A percentile compares a stretch with the other conserved stretches of the same genome.
Evolutionary conservation across 1,140 invertebrate species (phyloP).

Genomic region (Rhynchophorus ferrugineus): DNA sequence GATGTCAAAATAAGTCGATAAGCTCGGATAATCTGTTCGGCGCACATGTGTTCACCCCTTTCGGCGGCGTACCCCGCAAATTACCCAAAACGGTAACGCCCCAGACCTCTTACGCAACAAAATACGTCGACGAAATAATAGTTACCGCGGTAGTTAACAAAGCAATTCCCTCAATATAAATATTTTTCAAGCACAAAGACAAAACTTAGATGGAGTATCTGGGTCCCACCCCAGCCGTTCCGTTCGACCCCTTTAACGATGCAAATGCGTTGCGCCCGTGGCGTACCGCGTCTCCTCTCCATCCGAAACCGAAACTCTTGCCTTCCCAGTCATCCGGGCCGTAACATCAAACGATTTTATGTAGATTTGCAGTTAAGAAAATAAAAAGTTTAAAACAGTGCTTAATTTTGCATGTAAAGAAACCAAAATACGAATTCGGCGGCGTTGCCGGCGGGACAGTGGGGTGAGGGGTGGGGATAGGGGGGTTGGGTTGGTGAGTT

Average conservation of each 20-base stretch:
- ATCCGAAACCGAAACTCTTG: neutral
- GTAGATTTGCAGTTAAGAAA: conserved; percentile 32
- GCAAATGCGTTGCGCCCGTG: conserved; percentile 32
- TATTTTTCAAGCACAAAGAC: conserved; percentile 37
- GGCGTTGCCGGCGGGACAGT: no score
- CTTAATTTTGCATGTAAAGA: conserved; percentile 28
- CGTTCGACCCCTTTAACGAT: conserved; percentile 33
- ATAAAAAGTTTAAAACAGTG: conserved; percentile 32
- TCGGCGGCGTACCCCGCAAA: neutral
- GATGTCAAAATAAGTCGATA: neutral
- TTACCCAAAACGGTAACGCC: neutral
- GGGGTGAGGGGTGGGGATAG: no score
- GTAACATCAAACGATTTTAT: conserved; percentile 32
- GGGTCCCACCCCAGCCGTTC: conserved; percentile 27
- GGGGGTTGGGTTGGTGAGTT: no score
- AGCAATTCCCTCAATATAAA: conserved; percentile 32
- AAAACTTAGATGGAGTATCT: conserved; percentile 37
- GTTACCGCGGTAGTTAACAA: conserved; percentile 12
- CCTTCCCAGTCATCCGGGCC: conserved; percentile 17
- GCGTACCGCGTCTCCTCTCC: conserved; percentile 14
- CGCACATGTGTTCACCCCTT: neutral
- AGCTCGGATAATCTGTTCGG: neutral
- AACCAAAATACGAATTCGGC: conserved; percentile 18
- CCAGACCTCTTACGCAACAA: neutral
- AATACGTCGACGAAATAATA: neutral